These are phyloP conservation scores for Portevinia maculata DNA, from an alignment of 2,888 invertebrate species.

Conservation along the genomic window DNA sequence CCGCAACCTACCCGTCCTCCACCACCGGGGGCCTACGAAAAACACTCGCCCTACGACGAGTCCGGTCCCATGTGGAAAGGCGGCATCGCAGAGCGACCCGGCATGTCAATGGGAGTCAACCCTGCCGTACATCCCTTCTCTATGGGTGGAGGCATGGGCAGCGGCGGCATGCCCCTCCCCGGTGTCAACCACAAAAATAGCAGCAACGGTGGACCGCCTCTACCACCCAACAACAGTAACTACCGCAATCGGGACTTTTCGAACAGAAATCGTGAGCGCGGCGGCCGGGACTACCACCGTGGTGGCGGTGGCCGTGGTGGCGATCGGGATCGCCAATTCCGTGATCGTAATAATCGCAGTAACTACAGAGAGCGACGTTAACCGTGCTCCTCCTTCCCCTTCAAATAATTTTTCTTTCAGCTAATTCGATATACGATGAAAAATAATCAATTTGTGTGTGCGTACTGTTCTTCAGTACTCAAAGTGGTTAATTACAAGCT, in stretches of 20 bases:
- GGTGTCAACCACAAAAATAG: conserved; percentile 72
- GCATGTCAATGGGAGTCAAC: conserved; percentile 78
- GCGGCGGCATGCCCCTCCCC: conserved; percentile 63
- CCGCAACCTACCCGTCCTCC: conserved; percentile 83
- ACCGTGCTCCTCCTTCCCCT: conserved; percentile 26
- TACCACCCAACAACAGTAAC: conserved; percentile 74
- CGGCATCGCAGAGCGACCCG: conserved; percentile 79
- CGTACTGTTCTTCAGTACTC: conserved; percentile 69
- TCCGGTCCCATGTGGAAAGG: conserved; percentile 81
- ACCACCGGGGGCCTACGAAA: conserved; percentile 86
- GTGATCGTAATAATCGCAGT: conserved; percentile 79
- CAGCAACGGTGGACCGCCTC: conserved; percentile 60
- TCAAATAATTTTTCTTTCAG: conserved; percentile 44
- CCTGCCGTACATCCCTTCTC: conserved; percentile 73
- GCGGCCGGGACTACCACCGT: conserved; percentile 77
- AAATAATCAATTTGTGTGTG: conserved; percentile 63
- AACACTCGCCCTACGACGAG: conserved; percentile 90
- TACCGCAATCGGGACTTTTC: conserved; percentile 79
- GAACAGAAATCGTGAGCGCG: conserved; percentile 81
- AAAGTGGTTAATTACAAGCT: conserved; percentile 73
- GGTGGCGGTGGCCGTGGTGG: conserved; percentile 80
- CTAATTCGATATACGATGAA: conserved; percentile 22
- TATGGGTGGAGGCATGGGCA: conserved; percentile 71
- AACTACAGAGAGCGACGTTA: conserved; percentile 77
- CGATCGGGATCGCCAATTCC: conserved; percentile 84